Percentiles rank a stretch among this genome's conserved stretches.
Conservation (phyloP, 2,113 vertebrate genomes). For the Malurus cyaneus region DNA sequence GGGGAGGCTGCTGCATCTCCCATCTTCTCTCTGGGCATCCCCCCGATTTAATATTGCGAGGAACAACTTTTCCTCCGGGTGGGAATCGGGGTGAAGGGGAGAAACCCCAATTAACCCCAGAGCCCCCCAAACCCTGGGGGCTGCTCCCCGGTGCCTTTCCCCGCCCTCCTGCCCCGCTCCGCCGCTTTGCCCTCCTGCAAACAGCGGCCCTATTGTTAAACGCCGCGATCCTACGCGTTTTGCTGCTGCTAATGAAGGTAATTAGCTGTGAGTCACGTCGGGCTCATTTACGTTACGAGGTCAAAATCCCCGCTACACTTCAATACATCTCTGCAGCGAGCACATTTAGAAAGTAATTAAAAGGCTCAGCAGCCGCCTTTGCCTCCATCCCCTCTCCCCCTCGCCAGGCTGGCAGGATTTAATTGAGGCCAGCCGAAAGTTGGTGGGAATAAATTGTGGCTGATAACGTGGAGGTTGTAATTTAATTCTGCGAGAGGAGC, state of each 20-base stretch:
- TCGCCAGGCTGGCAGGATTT: slow-evolving; percentile 13
- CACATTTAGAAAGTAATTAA: slow-evolving; percentile 71
- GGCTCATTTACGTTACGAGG: slow-evolving; percentile 49
- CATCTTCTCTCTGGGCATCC: background rate
- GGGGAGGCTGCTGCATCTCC: too few species aligned
- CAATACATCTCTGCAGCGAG: slow-evolving; percentile 50
- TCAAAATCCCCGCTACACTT: slow-evolving; percentile 57
- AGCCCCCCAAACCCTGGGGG: background rate
- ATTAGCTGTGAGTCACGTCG: slow-evolving; percentile 38
- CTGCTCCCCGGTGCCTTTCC: background rate
- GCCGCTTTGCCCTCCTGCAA: background rate
- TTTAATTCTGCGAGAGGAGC: slow-evolving; percentile 5
- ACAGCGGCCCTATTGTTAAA: background rate
- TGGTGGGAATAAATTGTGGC: slow-evolving; percentile 41
- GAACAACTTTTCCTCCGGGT: background rate
- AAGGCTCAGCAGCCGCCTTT: slow-evolving; percentile 12
- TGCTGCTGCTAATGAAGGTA: slow-evolving; percentile 30
- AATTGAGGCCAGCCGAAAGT: slow-evolving; percentile 67
- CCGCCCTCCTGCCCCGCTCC: background rate
- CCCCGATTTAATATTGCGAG: accelerated
- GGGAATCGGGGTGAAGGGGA: background rate
- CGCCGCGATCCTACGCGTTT: background rate
- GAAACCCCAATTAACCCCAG: background rate
- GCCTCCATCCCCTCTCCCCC: background rate
- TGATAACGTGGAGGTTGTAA: background rate